These are phyloP conservation scores for Nipponia nippon DNA, from an alignment of 2,113 vertebrate species.

Conservation along the genomic window DNA sequence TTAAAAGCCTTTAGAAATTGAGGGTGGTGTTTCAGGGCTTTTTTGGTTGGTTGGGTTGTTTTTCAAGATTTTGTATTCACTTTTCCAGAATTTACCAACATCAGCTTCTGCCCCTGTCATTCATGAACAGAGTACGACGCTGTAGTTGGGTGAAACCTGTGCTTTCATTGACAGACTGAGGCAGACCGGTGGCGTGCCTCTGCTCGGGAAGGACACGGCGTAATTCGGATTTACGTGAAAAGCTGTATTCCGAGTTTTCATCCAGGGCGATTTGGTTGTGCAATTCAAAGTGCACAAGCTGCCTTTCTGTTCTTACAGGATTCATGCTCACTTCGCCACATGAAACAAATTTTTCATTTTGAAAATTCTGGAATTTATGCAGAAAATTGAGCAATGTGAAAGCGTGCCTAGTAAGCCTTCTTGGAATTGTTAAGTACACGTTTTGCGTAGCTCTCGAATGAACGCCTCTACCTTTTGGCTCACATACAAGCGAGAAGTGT, in stretches of 20 bases:
- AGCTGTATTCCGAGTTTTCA: conserved; percentile 35
- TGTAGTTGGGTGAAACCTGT: not conserved
- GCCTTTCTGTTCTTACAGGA: conserved; percentile 36
- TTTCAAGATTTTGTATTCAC: not conserved
- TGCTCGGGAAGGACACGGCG: not conserved
- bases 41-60: not conserved
- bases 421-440: not conserved
- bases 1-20: conserved; percentile 18
- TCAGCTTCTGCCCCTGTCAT: conserved; percentile 13
- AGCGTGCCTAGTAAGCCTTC: not conserved
- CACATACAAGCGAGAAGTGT: not conserved
- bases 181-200: not conserved
- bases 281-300: conserved; percentile 22
- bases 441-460: not conserved
- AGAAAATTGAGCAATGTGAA: not conserved
- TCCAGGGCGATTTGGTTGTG: conserved; percentile 20
- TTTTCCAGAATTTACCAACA: not conserved
- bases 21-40: not conserved
- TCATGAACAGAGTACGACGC: not conserved
- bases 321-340: not conserved
- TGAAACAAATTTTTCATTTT: not conserved
- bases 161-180: not conserved
- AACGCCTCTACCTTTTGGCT: not conserved
- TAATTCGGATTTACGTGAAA: conserved; percentile 18
- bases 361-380: not conserved